Percentiles rank a stretch among this genome's conserved stretches.
Conservation (phyloP, 2,113 vertebrate genomes). For the Pagrus major region DNA sequence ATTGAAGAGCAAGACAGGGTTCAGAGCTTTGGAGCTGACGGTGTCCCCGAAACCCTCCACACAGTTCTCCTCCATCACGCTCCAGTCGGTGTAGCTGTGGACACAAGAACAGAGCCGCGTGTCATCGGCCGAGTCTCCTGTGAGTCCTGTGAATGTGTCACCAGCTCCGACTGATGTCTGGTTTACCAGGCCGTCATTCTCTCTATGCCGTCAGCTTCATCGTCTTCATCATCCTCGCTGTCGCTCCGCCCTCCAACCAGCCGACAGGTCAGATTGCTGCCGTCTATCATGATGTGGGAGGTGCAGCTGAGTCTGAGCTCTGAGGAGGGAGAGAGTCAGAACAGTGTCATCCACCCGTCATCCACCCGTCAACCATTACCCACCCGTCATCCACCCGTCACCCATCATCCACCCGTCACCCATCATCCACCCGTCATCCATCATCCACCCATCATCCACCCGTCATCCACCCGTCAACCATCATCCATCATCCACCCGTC, state of each 20-base stretch:
- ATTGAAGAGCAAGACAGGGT: rapidly evolving
- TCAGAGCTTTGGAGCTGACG: conserved; percentile 15
- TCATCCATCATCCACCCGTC: too few relatives aligned
- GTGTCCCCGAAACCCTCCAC: background rate
- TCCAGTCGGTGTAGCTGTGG: background rate
- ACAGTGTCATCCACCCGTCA: background rate
- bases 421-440: too few relatives aligned
- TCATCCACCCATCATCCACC: too few relatives aligned
- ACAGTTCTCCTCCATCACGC: rapidly evolving
- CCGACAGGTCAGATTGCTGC: conserved; percentile 62
- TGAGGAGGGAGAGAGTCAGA: conserved; percentile 16
- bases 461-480: too few relatives aligned
- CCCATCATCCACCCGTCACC: too few relatives aligned
- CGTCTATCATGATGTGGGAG: conserved; percentile 34
- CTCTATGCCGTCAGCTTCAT: conserved; percentile 10
- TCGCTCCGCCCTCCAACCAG: background rate
- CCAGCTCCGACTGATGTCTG: too few relatives aligned
- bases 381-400: too few relatives aligned
- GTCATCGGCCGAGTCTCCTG: background rate
- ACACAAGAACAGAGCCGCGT: background rate
- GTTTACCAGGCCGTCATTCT: conserved; percentile 74
- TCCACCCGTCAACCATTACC: too few relatives aligned
- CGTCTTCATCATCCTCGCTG: conserved; percentile 44
- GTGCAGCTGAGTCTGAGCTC: conserved; percentile 61
- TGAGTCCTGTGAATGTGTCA: too few relatives aligned